Percentiles rank a stretch among this genome's conserved stretches.
phyloP scores from a whole-genome alignment of 2,888 invertebrate species.

The Pachydiplax longipennis region DNA sequence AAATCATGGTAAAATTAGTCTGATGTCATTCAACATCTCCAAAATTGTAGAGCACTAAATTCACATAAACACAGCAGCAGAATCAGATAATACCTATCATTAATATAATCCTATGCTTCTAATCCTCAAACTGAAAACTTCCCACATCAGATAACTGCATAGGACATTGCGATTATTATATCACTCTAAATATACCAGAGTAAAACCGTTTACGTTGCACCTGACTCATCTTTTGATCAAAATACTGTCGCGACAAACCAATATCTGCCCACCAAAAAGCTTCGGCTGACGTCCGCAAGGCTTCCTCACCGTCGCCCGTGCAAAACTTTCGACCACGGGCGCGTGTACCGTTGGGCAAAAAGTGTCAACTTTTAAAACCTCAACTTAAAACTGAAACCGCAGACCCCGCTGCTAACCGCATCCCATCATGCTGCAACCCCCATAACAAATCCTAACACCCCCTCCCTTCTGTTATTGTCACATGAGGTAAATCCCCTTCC shows the following conservation, averaged over 20 bases:
- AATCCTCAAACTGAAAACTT: too few species aligned
- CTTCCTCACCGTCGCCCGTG: not conserved
- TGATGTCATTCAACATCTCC: too few species aligned
- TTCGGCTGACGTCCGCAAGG: not conserved
- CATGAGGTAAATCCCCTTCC: not conserved
- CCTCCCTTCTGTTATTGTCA: not conserved
- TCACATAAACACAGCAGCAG: too few species aligned
- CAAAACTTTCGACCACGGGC: not conserved
- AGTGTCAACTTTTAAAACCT: conserved; percentile 1
- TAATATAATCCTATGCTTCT: too few species aligned
- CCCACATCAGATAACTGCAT: too few species aligned
- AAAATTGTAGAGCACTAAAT: too few species aligned
- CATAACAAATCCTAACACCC: not conserved
- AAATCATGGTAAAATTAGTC: too few species aligned
- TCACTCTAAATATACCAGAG: too few species aligned
- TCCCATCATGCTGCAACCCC: not conserved
- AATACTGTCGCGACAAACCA: not conserved
- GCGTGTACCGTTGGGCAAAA: not conserved
- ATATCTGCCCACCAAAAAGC: not conserved
- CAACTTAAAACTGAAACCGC: not conserved
- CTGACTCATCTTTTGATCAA: not conserved
- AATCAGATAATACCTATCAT: too few species aligned
- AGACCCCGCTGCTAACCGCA: not conserved
- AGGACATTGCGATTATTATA: too few species aligned
- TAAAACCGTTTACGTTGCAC: too few species aligned